Evolutionary conservation across 2,888 invertebrate genomes (phyloP).

Genomic region (Drosophila kanekoi): DNA sequence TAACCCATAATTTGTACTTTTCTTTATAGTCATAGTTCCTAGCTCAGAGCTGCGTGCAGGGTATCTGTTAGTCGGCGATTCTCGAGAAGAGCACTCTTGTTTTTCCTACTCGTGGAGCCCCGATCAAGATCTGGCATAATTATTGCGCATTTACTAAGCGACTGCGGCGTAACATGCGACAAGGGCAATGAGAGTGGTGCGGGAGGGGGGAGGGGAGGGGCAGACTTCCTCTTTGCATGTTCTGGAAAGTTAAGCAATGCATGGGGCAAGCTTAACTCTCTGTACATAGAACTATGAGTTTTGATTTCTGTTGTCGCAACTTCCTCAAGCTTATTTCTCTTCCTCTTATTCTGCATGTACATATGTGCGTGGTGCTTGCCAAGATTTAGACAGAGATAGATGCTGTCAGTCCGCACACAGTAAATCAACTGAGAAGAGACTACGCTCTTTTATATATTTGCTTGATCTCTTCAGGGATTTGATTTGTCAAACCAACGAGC

Average conservation of each 20-base stretch:
- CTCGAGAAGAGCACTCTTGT: neutral
- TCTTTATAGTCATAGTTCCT: too few species aligned
- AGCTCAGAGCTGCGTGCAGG: too few species aligned
- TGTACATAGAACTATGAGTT: slow-evolving; percentile 54
- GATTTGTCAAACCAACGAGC: slow-evolving; percentile 5
- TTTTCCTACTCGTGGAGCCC: slow-evolving; percentile 29
- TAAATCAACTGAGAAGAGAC: too few species aligned
- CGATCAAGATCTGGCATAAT: slow-evolving; percentile 64
- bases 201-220: neutral
- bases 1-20: too few species aligned
- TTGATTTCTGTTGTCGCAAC: slow-evolving; percentile 56
- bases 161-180: slow-evolving; percentile 3
- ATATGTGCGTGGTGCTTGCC: slow-evolving; percentile 21
- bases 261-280: slow-evolving; percentile 52
- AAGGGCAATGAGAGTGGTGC: neutral
- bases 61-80: too few species aligned
- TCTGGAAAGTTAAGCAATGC: slow-evolving; percentile 53
- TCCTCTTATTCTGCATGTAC: neutral
- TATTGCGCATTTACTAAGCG: slow-evolving; percentile 58
- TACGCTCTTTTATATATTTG: too few species aligned
- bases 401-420: too few species aligned
- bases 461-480: neutral
- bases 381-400: slow-evolving; percentile 1
- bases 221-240: slow-evolving; percentile 8
- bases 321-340: slow-evolving; percentile 13